Evolutionary conservation across 2,113 vertebrate species (phyloP).

Genomic region (Chlamydotis undulata): DNA sequence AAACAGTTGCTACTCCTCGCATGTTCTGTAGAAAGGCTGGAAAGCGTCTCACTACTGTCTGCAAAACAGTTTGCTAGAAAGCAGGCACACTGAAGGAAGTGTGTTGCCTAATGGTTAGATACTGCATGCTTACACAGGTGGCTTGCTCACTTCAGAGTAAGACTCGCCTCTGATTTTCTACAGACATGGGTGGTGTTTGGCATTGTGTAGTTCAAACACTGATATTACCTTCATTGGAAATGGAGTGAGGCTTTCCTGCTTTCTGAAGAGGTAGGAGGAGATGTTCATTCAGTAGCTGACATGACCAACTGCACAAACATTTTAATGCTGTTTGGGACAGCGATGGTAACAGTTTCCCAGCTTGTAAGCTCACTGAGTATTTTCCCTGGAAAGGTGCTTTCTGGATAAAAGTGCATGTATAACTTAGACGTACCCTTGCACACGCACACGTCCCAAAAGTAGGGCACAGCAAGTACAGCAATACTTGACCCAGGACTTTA

Average conservation of each 20-base stretch:
- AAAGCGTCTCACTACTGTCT: not conserved
- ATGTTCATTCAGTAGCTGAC: fast-evolving
- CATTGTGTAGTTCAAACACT: not conserved
- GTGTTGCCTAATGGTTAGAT: not conserved
- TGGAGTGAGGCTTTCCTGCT: not conserved
- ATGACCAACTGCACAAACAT: fast-evolving
- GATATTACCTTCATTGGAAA: not conserved
- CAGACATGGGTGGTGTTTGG: not conserved
- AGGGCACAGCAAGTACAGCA: not conserved
- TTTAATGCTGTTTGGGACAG: not conserved
- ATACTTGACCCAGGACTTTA: not conserved
- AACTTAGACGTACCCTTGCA: not conserved
- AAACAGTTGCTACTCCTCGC: not conserved
- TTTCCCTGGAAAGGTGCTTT: not conserved
- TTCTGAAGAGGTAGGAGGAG: not conserved
- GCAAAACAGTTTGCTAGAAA: not conserved
- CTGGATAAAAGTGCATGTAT: not conserved
- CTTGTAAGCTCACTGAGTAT: not conserved
- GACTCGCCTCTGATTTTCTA: not conserved
- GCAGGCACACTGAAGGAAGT: not conserved
- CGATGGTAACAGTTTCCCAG: not conserved
- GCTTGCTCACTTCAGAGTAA: not conserved
- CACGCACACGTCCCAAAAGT: fast-evolving
- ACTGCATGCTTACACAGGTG: not conserved
- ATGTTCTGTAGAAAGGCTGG: not conserved